Conservation (phyloP, 1,140 invertebrate species). For the Drosophila erecta region DNA sequence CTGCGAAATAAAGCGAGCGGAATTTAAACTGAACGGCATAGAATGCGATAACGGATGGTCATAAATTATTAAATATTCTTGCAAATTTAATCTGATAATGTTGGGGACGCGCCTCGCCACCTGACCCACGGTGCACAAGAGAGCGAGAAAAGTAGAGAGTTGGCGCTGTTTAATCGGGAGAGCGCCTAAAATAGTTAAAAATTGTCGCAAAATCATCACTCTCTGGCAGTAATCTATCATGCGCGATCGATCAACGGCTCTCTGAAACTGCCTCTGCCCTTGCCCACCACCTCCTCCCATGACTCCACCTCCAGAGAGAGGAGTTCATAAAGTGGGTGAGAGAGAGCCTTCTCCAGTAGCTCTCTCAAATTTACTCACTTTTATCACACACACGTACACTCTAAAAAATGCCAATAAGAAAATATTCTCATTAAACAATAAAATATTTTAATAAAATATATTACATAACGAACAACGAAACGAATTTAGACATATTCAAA, state of each 20-base stretch:
- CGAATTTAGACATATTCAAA: no score
- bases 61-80: slow-evolving; percentile 34
- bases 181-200: slow-evolving; percentile 14
- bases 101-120: slow-evolving; percentile 5
- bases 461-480: background rate
- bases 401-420: background rate
- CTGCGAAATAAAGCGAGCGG: background rate
- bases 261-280: slow-evolving; percentile 4
- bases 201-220: slow-evolving; percentile 26
- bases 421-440: background rate
- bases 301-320: background rate
- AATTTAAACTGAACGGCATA: background rate
- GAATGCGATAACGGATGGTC: slow-evolving; percentile 8
- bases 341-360: slow-evolving; percentile 19
- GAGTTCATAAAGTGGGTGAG: slow-evolving; percentile 24
- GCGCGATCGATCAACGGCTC: slow-evolving; percentile 50
- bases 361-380: slow-evolving; percentile 23
- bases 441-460: background rate
- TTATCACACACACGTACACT: slow-evolving; percentile 34
- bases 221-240: slow-evolving; percentile 48
- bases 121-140: slow-evolving; percentile 40
- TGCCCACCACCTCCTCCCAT: slow-evolving; percentile 12
- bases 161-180: background rate
- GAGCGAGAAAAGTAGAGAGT: slow-evolving; percentile 4
- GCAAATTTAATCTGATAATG: slow-evolving; percentile 35